Conservation (phyloP, 2,888 invertebrate species). For the Eurois occulta region DNA sequence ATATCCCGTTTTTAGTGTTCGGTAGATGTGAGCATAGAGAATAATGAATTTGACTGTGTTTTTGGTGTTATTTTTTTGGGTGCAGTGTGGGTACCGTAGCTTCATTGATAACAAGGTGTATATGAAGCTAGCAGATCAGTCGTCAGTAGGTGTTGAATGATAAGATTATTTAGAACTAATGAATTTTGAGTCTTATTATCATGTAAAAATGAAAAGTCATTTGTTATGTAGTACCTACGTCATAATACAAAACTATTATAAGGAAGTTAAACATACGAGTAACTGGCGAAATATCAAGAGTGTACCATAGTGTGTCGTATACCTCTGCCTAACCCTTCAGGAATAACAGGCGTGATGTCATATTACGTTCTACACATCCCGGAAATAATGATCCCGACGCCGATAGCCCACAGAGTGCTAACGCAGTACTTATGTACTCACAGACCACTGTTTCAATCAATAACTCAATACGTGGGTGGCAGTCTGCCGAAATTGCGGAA, state of each 20-base stretch:
- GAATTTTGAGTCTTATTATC: neutral
- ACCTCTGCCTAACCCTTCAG: neutral
- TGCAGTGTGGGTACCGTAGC: neutral
- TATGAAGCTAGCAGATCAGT: neutral
- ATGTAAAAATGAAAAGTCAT: neutral
- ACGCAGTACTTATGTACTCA: neutral
- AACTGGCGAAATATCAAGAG: neutral
- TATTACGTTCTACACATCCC: neutral
- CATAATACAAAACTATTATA: neutral
- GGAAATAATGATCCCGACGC: neutral
- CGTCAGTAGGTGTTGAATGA: neutral
- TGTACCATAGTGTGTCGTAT: neutral
- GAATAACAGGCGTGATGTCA: neutral
- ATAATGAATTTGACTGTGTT: neutral
- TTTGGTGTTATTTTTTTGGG: neutral
- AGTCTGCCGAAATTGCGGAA: neutral
- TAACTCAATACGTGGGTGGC: neutral
- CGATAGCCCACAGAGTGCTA: neutral
- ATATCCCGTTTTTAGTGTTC: too few relatives aligned
- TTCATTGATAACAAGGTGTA: neutral
- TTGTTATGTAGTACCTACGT: too few relatives aligned
- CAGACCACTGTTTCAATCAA: neutral
- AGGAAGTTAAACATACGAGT: neutral
- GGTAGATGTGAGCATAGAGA: neutral
- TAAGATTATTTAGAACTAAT: neutral